Conservation (phyloP, 2,113 vertebrate species). For the Scartelaos histophorus region DNA sequence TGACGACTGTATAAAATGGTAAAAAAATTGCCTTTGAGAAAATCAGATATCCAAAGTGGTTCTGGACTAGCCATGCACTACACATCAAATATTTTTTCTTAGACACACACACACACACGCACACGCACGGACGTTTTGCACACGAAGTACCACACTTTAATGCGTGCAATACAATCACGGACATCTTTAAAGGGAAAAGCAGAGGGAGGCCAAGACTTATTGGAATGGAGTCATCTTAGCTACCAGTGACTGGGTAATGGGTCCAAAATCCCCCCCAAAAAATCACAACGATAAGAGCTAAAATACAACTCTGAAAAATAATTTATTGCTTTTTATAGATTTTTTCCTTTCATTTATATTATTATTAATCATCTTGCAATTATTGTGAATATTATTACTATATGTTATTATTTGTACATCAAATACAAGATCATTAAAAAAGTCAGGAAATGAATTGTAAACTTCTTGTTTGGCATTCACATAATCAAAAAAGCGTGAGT, state of each 20-base stretch:
- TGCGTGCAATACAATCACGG: slow-evolving; percentile 58
- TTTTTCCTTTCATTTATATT: slow-evolving; percentile 69
- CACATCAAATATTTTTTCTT: slow-evolving; percentile 59
- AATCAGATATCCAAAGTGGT: slow-evolving; percentile 55
- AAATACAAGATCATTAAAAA: slow-evolving; percentile 91
- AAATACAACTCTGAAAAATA: slow-evolving; percentile 98
- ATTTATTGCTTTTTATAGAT: slow-evolving; percentile 98
- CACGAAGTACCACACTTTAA: slow-evolving; percentile 59
- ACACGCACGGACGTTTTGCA: slow-evolving; percentile 53
- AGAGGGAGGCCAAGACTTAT: slow-evolving; percentile 40
- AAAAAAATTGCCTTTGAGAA: slow-evolving; percentile 55
- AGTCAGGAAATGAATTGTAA: slow-evolving; percentile 94
- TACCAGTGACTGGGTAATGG: slow-evolving; percentile 89
- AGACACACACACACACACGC: slow-evolving; percentile 46
- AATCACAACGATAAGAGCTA: slow-evolving; percentile 95
- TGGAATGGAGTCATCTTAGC: slow-evolving; percentile 56
- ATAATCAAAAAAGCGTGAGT: slow-evolving; percentile 81
- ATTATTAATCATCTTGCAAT: slow-evolving; percentile 73
- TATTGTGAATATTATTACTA: slow-evolving; percentile 77
- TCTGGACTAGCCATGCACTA: slow-evolving; percentile 64
- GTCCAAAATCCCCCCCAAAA: slow-evolving; percentile 82
- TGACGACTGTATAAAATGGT: slow-evolving; percentile 17
- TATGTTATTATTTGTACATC: slow-evolving; percentile 83
- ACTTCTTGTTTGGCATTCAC: slow-evolving; percentile 99
- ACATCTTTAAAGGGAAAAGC: slow-evolving; percentile 65